phyloP scores from a whole-genome alignment of 2,113 vertebrate genomes.

The Perccottus glenii region DNA sequence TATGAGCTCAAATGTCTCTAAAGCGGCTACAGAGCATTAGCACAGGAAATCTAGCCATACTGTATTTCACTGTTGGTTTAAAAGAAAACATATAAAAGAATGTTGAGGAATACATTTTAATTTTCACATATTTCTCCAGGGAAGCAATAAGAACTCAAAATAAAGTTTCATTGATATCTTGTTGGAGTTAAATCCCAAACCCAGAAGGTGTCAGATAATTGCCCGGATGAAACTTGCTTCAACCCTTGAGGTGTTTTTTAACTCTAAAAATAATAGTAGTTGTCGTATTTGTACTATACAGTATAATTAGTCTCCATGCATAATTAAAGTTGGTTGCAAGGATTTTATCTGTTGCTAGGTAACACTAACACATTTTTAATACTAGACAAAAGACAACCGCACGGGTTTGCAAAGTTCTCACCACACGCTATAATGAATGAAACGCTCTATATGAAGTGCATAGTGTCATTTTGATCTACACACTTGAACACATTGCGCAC shows the following conservation, averaged over 20 bases:
- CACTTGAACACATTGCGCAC: conserved; percentile 32
- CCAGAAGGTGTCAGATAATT: conserved; percentile 51
- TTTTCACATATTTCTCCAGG: conserved; percentile 45
- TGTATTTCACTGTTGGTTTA: conserved; percentile 45
- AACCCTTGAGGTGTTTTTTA: conserved; percentile 24
- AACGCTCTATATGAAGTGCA: conserved; percentile 7
- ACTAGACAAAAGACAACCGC: neutral
- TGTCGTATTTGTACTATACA: no score
- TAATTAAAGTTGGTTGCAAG: no score
- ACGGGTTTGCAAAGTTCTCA: neutral
- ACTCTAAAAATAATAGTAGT: no score
- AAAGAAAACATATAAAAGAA: conserved; percentile 16
- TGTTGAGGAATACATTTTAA: conserved; percentile 26
- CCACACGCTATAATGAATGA: conserved; percentile 3
- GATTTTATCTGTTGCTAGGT: conserved; percentile 23
- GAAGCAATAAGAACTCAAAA: conserved; percentile 29
- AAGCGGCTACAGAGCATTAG: conserved; percentile 11
- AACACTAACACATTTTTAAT: neutral
- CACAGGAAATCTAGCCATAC: conserved; percentile 42
- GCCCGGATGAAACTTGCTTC: conserved; percentile 22
- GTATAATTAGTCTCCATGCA: no score
- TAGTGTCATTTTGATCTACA: conserved; percentile 29
- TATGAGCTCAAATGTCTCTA: conserved; percentile 20
- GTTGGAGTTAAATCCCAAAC: conserved; percentile 45
- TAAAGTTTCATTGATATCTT: conserved; percentile 51